phyloP scores from a whole-genome alignment of 1,140 invertebrate genomes.

The Anastrepha obliqua region DNA sequence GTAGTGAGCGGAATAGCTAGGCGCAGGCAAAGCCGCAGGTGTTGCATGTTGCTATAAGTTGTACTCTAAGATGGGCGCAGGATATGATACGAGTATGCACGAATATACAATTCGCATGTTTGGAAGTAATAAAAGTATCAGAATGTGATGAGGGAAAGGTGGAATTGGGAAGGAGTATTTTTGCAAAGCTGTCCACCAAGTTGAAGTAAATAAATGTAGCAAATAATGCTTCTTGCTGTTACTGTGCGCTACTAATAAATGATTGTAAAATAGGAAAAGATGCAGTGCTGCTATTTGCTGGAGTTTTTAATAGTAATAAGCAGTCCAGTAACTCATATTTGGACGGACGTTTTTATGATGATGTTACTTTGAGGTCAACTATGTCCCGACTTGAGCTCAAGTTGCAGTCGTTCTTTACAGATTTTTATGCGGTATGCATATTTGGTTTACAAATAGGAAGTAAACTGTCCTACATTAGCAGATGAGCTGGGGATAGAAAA shows the following conservation, averaged over 20 bases:
- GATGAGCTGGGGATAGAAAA: too few relatives aligned
- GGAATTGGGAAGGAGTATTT: neutral
- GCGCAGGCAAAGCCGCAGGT: constrained; percentile 23
- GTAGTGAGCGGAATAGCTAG: neutral
- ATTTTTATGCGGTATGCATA: too few relatives aligned
- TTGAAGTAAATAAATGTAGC: neutral
- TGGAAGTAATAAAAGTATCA: constrained; percentile 41
- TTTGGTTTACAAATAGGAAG: too few relatives aligned
- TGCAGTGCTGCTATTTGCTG: neutral
- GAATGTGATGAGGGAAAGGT: neutral
- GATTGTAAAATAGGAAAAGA: neutral
- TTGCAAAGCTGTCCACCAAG: neutral
- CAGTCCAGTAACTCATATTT: neutral
- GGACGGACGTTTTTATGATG: constrained; percentile 1
- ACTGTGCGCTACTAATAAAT: constrained; percentile 4
- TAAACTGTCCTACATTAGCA: too few relatives aligned
- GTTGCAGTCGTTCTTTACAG: neutral
- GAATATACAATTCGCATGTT: constrained; percentile 40
- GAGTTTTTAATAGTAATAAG: neutral
- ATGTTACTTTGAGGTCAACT: neutral
- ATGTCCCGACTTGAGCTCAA: neutral
- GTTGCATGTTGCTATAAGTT: constrained; percentile 11
- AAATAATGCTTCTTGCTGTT: neutral
- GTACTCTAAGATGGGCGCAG: constrained; percentile 18
- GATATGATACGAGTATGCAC: constrained; percentile 27